Base-by-base conservation (phyloP, 2,888 invertebrate species). In the Neocrepidodera transversa region DNA sequence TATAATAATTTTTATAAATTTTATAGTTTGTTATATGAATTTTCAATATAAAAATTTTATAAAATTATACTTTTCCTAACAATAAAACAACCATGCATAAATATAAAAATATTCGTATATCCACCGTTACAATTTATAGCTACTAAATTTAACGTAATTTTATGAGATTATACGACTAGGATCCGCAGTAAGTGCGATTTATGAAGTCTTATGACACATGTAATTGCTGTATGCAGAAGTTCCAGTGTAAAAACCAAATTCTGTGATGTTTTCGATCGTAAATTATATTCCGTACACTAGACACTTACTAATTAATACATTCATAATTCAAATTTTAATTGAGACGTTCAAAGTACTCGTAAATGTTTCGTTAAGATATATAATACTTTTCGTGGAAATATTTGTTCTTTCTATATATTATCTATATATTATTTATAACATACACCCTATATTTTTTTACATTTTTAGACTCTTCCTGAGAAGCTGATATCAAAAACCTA, bases 311-410 rank as follows among this genome's bases (percentile, higher is more conserved):
- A 76, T 76, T 74, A 75, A 74, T 74, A 68, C 68, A 63, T 64
- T 67, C 76, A 74, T 77, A 77, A 73, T 71, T 77, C 75, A 76
- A 56, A 64, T 62, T 72, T 72, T 73, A 74, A 74, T 74, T 74
- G 72, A 73, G 71, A 67, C 69, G 68, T 68, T 69, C 68, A 69
- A 70, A 69, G 71, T 68, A 70, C 67, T 71, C 73, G 67, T 74
- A 74, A 75, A 74, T 66, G 73, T 69, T 70, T 68, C 67, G 58
- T 45, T 54, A 60, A 61, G 63, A 62, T 66, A 64, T 68, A 67
- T 63, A 36, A 3, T 3, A 2, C 30, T 10, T 30, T 10, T 30
- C n/a, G n/a, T n/a, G n/a, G n/a, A n/a, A n/a, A n/a, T n/a, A n/a
- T n/a, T n/a, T n/a, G n/a, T n/a, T n/a, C n/a, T n/a, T n/a, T n/a